Base-by-base conservation (phyloP, 2,797 vertebrate species). In the Hybognathus amarus region DNA sequence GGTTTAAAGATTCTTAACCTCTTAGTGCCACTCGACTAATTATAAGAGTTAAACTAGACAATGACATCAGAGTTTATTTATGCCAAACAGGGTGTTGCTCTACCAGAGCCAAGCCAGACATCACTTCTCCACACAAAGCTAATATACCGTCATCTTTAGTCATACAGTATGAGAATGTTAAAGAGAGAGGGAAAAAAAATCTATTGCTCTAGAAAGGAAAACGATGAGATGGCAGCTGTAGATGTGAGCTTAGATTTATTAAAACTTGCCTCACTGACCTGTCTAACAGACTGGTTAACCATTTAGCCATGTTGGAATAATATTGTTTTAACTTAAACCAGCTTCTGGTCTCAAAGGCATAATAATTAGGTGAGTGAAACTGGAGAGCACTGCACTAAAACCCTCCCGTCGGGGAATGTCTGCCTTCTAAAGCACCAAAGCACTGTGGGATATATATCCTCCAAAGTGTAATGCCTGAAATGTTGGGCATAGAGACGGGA, bases 281-380 rank as follows among this genome's bases (percentile, higher is more conserved):
- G 76, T 64, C 30, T 74, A 63, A 68, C 79, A 79, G 75, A 83
- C 64, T 63, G 45, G 59, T 76, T 85, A 82, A 87, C 83, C 83
- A 59, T 76, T 79, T 79, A 85, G 76, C 76, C 68, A 76, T 68
- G 79, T 30, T 85, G 78, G 76, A 67, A 56, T 78, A 77, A 86
- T 77, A 66, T 52, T 80, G 77, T 83, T 85, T 88, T 50, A 64
- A 82, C 27, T 61, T 77, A 70, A 77, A 38, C 73, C 77, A 83
- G 87, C 64, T 67, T 73, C 77, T 77, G 79, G 77, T 77, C 87
- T 86, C 76, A 85, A 77, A 85, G 71, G 54, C 76, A 52, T 20
- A n/a, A 87, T 66, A 27, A 77, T 87, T 85, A 83, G 78, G 38
- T 36, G 11, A 67, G 59, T 82, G 86, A 88, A 85, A 83, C 75